These are phyloP conservation scores for Olivierus martensii DNA, from an alignment of 1,140 invertebrate species.

Conservation along the genomic window DNA sequence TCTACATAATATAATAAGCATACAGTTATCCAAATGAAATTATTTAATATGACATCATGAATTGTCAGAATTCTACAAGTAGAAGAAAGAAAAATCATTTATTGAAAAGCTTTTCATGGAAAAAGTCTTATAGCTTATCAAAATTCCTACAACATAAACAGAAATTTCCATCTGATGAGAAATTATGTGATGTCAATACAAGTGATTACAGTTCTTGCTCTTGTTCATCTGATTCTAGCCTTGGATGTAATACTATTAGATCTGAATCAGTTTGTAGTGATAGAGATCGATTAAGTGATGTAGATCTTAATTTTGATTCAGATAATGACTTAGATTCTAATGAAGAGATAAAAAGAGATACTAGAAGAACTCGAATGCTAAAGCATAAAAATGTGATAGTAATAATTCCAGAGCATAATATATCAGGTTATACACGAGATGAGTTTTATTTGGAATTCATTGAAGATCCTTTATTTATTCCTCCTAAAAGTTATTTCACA, in stretches of 20 bases:
- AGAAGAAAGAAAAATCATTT: too few species aligned
- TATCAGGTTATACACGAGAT: neutral
- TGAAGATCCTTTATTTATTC: neutral
- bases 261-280: slow-evolving; percentile 1
- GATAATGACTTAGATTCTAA: neutral
- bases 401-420: slow-evolving; percentile 1
- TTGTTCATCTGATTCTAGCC: neutral
- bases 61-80: too few species aligned
- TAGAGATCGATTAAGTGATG: neutral
- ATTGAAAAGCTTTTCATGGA: neutral
- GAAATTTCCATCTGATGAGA: neutral
- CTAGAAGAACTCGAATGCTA: neutral
- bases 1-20: too few species aligned
- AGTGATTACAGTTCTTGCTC: slow-evolving; percentile 5
- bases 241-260: neutral
- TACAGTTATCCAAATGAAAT: too few species aligned
- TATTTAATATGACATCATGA: too few species aligned
- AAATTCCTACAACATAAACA: neutral
- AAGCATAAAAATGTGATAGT: slow-evolving; percentile 1
- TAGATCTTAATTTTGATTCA: neutral
- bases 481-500: neutral
- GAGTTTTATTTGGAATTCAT: slow-evolving; percentile 4
- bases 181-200: neutral
- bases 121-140: neutral
- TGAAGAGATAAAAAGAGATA: neutral